Conservation (phyloP, 2,113 vertebrate genomes). For the Cebidichthys violaceus region DNA sequence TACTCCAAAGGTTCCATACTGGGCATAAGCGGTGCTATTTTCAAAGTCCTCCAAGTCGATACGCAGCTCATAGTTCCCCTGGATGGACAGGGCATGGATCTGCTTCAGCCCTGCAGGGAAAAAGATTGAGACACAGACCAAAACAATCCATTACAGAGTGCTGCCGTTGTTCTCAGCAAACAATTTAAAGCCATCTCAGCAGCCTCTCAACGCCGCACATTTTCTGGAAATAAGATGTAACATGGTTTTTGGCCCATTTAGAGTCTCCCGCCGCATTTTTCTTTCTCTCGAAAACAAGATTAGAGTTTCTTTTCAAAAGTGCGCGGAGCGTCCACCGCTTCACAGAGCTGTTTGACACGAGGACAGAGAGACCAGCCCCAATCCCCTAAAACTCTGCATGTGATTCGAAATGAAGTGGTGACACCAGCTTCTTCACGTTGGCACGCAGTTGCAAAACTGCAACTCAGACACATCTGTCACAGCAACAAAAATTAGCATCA, state of each 20-base stretch:
- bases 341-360: background rate
- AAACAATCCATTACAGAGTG: constrained; percentile 60
- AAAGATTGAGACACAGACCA: constrained; percentile 37
- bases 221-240: constrained; percentile 64
- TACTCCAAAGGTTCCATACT: constrained; percentile 91
- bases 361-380: background rate
- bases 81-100: constrained; percentile 92
- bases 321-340: constrained; percentile 1
- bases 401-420: background rate
- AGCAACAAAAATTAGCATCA: background rate
- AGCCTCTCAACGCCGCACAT: constrained; percentile 16
- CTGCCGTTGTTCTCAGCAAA: constrained; percentile 45
- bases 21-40: constrained; percentile 93
- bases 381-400: background rate
- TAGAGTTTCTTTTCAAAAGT: constrained; percentile 38
- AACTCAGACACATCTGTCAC: background rate
- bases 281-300: background rate
- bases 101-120: constrained; percentile 88
- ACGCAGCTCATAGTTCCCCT: constrained; percentile 93
- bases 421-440: background rate
- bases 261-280: constrained; percentile 41
- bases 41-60: constrained; percentile 97
- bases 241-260: constrained; percentile 60
- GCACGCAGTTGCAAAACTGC: background rate
- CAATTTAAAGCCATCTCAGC: constrained; percentile 57